Evolutionary conservation across 2,888 invertebrate genomes (phyloP), one percentile per base, ranked within the genome.

Genomic region (Pilophorus perplexus): DNA sequence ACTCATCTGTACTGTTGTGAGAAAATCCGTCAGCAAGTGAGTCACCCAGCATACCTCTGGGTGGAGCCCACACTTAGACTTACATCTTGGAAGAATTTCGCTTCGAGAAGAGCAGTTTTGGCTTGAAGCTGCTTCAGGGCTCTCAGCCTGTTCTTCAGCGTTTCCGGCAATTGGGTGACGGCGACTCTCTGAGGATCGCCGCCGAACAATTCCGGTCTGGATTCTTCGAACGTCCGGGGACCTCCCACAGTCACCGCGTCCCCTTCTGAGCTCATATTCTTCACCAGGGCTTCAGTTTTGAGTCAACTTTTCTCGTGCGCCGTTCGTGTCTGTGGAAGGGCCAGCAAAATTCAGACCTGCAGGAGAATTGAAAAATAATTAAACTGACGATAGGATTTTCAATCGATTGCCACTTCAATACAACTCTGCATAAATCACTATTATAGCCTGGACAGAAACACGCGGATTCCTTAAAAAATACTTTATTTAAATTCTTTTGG

Each of bases 91-190:
- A 65, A 69, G 62, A 69, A 95, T 75, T 93, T 86, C 0, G 92
- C 88, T 78, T 97, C 96, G 66, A 95, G 83, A 74, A 91, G 85
- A 3, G 90, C 89, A 54, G 88, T 85, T 73, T 90, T 85, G 73
- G 90, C 81, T 77, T 96, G 95, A 1, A 95, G 78, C 71, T 90
- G 87, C 76, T 95, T 92, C 67, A 96, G 79, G 0, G 91, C 89
- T 75, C 90, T 87, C 72, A 94, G 82, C 76, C 93, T 82, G 73
- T 89, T 81, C 77, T 90, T 90, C 37, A 95, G 89, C 46, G 84
- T 80, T 50, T 85, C 84, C 25, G 91, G 90, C 69, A 89, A 79
- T 54, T 83, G 77, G 75, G 75, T 71, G 18, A 52, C 44, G 16
- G 22, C 10, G 27, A 62, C 28, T 1, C 44, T 38, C 14, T 52